Percentiles rank a stretch among this genome's conserved stretches.
phyloP scores from a whole-genome alignment of 1,140 invertebrate genomes.

The Phocides pigmalion region DNA sequence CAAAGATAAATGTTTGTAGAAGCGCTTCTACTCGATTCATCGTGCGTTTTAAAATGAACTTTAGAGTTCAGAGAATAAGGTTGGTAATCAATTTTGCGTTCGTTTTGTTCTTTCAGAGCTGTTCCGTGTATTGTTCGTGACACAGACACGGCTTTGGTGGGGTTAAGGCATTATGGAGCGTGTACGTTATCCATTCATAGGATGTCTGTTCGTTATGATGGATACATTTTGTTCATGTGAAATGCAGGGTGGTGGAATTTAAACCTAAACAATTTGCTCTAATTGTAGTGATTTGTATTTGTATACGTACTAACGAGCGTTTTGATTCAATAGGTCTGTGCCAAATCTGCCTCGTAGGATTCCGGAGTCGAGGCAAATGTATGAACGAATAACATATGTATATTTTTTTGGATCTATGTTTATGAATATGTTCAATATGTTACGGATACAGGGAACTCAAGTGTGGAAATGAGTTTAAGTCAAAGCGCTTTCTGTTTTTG shows the following conservation, averaged over 20 bases:
- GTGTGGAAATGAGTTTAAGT: too few relatives aligned
- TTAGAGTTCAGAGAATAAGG: background rate
- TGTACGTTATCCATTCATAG: conserved; percentile 34
- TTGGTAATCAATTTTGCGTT: background rate
- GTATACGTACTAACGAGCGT: background rate
- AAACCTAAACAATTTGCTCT: background rate
- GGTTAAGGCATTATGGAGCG: conserved; percentile 31
- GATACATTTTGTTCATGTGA: conserved; percentile 27
- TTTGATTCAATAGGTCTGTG: too few relatives aligned
- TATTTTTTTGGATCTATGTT: too few relatives aligned
- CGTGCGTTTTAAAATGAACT: background rate
- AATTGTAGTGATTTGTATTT: background rate
- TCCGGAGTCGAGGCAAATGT: too few relatives aligned
- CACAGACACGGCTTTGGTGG: conserved; percentile 35
- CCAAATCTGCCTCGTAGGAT: too few relatives aligned
- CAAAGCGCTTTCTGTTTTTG: too few relatives aligned
- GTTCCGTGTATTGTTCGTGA: conserved; percentile 31
- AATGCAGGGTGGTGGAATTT: background rate
- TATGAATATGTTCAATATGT: too few relatives aligned
- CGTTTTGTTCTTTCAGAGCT: conserved; percentile 28
- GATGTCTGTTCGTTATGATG: conserved; percentile 30
- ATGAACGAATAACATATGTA: too few relatives aligned
- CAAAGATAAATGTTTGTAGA: conserved; percentile 35
- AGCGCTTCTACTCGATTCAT: background rate
- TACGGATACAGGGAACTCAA: too few relatives aligned